These are phyloP conservation scores for Microtus richardsoni DNA, from an alignment of 2,113 vertebrate species.

Conservation along the genomic window DNA sequence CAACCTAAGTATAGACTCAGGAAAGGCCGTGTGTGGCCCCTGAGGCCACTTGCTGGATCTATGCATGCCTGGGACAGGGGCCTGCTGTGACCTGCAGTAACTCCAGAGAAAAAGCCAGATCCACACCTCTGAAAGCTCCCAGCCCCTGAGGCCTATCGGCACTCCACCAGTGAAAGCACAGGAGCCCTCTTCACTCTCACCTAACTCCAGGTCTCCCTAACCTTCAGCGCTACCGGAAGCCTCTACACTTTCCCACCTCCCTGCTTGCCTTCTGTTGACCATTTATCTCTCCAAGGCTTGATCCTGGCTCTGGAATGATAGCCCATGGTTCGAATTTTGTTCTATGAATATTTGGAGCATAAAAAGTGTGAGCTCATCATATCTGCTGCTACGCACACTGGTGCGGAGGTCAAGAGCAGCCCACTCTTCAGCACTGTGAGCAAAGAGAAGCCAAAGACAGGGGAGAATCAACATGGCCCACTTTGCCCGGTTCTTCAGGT, in stretches of 20 bases:
- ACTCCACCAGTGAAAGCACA: accelerated
- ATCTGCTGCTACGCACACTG: neutral
- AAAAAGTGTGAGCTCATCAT: neutral
- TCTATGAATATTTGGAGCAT: neutral
- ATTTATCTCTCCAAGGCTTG: neutral
- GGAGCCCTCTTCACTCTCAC: neutral
- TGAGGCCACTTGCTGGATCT: neutral
- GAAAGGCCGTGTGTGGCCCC: neutral
- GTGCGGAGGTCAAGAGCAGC: neutral
- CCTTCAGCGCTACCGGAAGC: neutral
- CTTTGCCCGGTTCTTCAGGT: neutral
- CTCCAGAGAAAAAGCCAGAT: neutral
- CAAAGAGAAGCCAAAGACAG: neutral
- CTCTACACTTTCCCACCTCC: neutral
- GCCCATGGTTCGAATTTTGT: neutral
- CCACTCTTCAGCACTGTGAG: neutral
- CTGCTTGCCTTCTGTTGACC: neutral
- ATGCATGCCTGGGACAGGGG: neutral
- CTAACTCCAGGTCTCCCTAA: too few relatives aligned
- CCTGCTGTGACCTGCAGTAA: too few relatives aligned
- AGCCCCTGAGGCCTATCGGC: neutral
- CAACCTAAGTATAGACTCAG: neutral
- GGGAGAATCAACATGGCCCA: neutral
- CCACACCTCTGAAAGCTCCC: neutral
- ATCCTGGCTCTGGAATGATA: neutral